Base-by-base conservation (phyloP, 2,797 vertebrate genomes). In the Astyanax mexicanus region DNA sequence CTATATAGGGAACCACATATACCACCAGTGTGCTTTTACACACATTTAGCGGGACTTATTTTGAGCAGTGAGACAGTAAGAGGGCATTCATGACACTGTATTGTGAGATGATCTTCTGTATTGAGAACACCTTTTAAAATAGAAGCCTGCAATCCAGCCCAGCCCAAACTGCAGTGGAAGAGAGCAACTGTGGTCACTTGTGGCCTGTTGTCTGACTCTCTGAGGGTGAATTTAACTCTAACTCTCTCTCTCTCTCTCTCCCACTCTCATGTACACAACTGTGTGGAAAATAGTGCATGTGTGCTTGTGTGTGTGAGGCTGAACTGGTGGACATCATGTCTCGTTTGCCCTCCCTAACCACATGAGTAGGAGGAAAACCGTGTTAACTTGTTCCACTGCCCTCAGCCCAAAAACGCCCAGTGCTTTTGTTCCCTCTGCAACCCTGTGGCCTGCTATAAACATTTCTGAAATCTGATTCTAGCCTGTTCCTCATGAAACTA, bases 101-200 rank as follows among this genome's bases (percentile, higher is more conserved):
- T 13, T 72, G 57, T 78, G 3, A 72, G 65, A 72, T 45, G 65
- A 42, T 64, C 55, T 58, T 71, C 57, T 58, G 78, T 66, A 74
- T 47, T 71, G 42, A 71, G 78, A 54, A 70, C 32, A 17, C 21
- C 45, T 58, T 29, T 78, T 69, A 69, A 77, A 75, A 75, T 81
- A 78, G 75, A 54, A 32, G 15, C 25, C 25, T 42, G 32, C 62
- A 72, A 61, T 73, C 61, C 66, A 42, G 74, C 75, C 65, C 65
- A 49, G 38, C 45, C 81, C 75, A 76, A 69, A 78, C 68, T 80
- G 65, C 75, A 61, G 74, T 58, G 64, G 51, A 77, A 45, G 32
- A 66, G 21, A 73, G 64, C 58, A 57, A 69, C 62, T 73, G 70
- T 67, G 79, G 72, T 72, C 57, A 49, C 12, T 21, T 38, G 67